Evolutionary conservation across 2,797 vertebrate species (phyloP).

Genomic region (Chaetophractus vellerosus): DNA sequence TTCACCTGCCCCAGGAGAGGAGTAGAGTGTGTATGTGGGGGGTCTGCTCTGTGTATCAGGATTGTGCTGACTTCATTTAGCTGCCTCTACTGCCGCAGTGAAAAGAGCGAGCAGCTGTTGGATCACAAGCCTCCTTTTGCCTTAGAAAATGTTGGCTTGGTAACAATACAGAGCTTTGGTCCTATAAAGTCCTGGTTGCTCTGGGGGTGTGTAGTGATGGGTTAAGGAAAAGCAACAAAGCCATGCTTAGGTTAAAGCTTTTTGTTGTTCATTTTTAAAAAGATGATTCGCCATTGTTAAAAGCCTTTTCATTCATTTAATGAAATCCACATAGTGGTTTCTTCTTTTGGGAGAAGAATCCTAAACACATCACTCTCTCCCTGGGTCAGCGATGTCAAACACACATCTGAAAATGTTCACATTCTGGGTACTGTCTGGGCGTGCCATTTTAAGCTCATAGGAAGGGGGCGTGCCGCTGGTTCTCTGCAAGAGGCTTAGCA

Average conservation of each 20-base stretch:
- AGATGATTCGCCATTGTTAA: constrained; percentile 13
- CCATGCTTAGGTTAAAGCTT: background rate
- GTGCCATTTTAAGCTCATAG: background rate
- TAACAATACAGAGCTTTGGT: background rate
- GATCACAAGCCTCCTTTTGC: background rate
- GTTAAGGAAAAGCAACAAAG: background rate
- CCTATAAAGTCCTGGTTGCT: background rate
- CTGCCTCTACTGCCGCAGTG: background rate
- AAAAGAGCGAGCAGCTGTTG: background rate
- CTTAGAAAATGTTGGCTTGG: background rate
- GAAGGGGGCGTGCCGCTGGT: background rate
- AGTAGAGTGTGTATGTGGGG: background rate
- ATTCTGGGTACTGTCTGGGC: constrained; percentile 9
- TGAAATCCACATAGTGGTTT: background rate
- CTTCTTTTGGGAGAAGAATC: constrained; percentile 3
- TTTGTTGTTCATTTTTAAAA: constrained; percentile 36
- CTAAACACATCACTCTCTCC: background rate
- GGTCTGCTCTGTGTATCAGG: too few relatives aligned
- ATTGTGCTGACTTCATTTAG: background rate
- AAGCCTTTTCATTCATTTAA: background rate
- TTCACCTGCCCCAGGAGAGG: background rate
- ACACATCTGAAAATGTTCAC: background rate
- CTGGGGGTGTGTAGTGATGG: background rate
- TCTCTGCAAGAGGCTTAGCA: constrained; percentile 37
- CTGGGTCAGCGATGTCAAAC: background rate